Conservation (phyloP, 2,888 invertebrate genomes). For the Eilema sororculum region DNA sequence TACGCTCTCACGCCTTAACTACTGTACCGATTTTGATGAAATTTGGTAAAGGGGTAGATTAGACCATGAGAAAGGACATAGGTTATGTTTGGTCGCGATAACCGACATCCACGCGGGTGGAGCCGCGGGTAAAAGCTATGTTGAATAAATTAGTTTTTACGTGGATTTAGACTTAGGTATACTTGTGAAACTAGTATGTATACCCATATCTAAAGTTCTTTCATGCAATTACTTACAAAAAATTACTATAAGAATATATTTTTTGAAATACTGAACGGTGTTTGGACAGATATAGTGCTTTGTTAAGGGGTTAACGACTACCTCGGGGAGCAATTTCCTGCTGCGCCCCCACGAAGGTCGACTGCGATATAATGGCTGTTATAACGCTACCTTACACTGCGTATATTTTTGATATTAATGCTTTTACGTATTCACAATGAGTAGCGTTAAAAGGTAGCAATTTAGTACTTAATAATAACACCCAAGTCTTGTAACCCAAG, state of each 20-base stretch:
- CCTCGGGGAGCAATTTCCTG: constrained; percentile 69
- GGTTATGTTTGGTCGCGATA: too few species aligned
- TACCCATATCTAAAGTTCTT: not conserved
- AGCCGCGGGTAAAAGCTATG: too few species aligned
- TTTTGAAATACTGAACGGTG: constrained; percentile 28
- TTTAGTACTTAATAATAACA: not conserved
- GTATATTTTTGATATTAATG: constrained; percentile 3
- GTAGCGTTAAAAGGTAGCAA: not conserved
- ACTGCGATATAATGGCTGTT: constrained; percentile 35
- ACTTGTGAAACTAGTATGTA: too few species aligned
- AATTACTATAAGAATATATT: not conserved
- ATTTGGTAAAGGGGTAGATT: too few species aligned
- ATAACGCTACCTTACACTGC: constrained; percentile 30
- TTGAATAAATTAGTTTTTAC: too few species aligned
- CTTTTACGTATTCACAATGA: not conserved
- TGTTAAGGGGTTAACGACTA: constrained; percentile 61
- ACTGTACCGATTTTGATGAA: too few species aligned
- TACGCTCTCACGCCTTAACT: too few species aligned
- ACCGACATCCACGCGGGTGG: too few species aligned
- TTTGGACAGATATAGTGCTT: constrained; percentile 48
- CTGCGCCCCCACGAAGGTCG: constrained; percentile 54
- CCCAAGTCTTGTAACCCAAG: not conserved
- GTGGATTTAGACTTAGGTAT: too few species aligned
- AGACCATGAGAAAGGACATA: too few species aligned
- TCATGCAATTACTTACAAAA: not conserved